These are phyloP conservation scores for Camelus dromedarius DNA, from an alignment of 2,113 vertebrate species.

Conservation along the genomic window DNA sequence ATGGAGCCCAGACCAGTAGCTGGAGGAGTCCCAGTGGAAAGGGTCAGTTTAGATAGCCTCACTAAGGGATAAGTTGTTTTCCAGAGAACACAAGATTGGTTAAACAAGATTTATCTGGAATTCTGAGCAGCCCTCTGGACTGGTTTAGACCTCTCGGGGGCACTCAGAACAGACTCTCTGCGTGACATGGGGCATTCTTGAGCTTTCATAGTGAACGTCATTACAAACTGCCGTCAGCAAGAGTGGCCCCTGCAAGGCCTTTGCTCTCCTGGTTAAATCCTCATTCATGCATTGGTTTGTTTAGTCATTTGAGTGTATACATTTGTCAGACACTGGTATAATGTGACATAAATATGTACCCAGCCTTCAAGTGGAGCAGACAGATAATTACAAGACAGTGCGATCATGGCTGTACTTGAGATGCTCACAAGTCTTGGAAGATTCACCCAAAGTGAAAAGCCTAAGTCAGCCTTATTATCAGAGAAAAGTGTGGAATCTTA, in stretches of 20 bases:
- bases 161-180: not conserved
- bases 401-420: not conserved
- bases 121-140: not conserved
- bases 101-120: slow-evolving; percentile 53
- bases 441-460: not conserved
- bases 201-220: not conserved
- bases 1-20: not conserved
- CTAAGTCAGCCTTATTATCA: not conserved
- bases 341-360: not conserved
- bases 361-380: not conserved
- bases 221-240: not conserved
- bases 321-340: not conserved
- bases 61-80: slow-evolving; percentile 54
- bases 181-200: not conserved
- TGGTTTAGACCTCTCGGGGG: not conserved
- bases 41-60: slow-evolving; percentile 50
- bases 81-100: slow-evolving; percentile 8
- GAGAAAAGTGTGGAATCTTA: not conserved
- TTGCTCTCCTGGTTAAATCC: not conserved
- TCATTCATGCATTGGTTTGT: not conserved
- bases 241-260: not conserved
- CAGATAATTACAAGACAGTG: not conserved
- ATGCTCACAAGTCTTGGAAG: not conserved
- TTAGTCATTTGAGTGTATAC: not conserved
- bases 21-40: slow-evolving; percentile 10